Percentiles rank a stretch among this genome's conserved stretches.
Conservation (phyloP, 2,888 invertebrate species). For the Liposcelis brunnea region DNA sequence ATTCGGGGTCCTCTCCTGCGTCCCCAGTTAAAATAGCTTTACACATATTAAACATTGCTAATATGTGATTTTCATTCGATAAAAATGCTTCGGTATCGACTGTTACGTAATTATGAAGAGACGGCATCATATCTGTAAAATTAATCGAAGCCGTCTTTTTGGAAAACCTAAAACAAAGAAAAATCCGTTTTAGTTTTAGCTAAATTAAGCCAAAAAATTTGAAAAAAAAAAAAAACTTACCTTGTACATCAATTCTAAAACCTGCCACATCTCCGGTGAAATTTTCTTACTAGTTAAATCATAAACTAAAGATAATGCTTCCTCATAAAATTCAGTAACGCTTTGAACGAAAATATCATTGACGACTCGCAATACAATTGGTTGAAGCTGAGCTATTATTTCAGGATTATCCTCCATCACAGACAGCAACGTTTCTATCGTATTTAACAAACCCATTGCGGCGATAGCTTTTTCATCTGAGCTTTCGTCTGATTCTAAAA, state of each 20-base stretch:
- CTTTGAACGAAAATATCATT: constrained; percentile 23
- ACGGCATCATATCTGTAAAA: constrained; percentile 97
- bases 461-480: constrained; percentile 93
- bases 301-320: constrained; percentile 81
- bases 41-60: constrained; percentile 90
- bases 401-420: constrained; percentile 79
- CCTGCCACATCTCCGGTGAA: constrained; percentile 91
- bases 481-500: constrained; percentile 32
- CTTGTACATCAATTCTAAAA: constrained; percentile 71
- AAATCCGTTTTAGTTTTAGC: background rate
- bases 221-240: constrained; percentile 22
- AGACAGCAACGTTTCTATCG: constrained; percentile 84
- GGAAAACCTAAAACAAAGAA: constrained; percentile 45
- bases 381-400: constrained; percentile 77
- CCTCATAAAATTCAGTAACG: constrained; percentile 82
- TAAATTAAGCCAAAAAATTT: background rate
- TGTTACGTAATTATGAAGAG: constrained; percentile 92
- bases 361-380: constrained; percentile 79
- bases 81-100: constrained; percentile 89
- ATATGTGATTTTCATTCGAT: constrained; percentile 70
- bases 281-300: constrained; percentile 78
- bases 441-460: constrained; percentile 90
- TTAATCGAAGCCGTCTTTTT: constrained; percentile 90
- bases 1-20: constrained; percentile 81
- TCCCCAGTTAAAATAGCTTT: constrained; percentile 57